A percentile compares a stretch with the other conserved stretches of the same genome.
phyloP scores from a whole-genome alignment of 2,888 invertebrate genomes.

The Crioceris asparagi region DNA sequence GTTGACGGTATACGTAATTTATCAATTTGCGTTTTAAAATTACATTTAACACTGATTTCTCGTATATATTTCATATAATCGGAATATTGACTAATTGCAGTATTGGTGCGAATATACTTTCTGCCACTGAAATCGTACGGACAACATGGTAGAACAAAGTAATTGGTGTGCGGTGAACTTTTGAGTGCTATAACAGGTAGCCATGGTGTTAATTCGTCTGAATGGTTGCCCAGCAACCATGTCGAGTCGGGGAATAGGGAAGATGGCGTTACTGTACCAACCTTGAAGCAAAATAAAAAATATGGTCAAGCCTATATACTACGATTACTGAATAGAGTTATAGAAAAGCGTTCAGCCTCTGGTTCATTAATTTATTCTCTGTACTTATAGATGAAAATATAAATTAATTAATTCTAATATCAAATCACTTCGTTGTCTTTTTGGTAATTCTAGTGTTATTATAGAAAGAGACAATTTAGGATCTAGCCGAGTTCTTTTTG shows the following conservation, averaged over 20 bases:
- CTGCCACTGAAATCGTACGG: slow-evolving; percentile 79
- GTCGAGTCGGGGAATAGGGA: slow-evolving; percentile 61
- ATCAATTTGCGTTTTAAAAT: slow-evolving; percentile 65
- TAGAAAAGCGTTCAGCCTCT: too few relatives aligned
- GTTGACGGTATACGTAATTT: slow-evolving; percentile 94
- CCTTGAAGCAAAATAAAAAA: slow-evolving; percentile 39
- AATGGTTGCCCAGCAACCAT: slow-evolving; percentile 98
- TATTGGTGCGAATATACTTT: slow-evolving; percentile 66
- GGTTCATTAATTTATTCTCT: too few relatives aligned
- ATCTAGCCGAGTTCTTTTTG: too few relatives aligned
- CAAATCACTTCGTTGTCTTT: too few relatives aligned
- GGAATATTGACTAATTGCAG: slow-evolving; percentile 64
- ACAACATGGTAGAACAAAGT: slow-evolving; percentile 92
- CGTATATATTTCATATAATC: slow-evolving; percentile 60
- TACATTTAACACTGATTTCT: slow-evolving; percentile 53
- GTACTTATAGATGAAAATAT: too few relatives aligned
- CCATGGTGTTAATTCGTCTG: slow-evolving; percentile 99
- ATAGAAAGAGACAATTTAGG: too few relatives aligned
- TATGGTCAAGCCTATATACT: not conserved
- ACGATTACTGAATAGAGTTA: not conserved
- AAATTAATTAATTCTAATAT: too few relatives aligned
- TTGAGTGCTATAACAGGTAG: slow-evolving; percentile 83
- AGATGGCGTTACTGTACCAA: slow-evolving; percentile 50
- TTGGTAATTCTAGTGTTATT: too few relatives aligned
- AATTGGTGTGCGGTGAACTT: slow-evolving; percentile 63